Base-by-base conservation (phyloP, 2,888 invertebrate species). In the Actias luna region DNA sequence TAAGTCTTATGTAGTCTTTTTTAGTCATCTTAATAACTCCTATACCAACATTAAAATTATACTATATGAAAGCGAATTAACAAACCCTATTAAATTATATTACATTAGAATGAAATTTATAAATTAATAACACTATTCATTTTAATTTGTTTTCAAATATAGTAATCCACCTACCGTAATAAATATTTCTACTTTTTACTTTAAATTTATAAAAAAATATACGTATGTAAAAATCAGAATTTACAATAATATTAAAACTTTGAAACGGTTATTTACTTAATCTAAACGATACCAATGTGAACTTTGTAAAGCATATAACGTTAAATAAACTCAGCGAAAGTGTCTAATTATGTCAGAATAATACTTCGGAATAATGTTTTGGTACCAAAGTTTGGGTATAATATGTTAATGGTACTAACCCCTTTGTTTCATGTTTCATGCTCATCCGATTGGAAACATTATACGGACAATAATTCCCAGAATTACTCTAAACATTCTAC, bases 321-420 rank as follows among this genome's bases (percentile, higher is more conserved):
- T 59, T 58, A 63, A 71, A 70, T 64, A 70, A 73, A 71, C 70
- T 71, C 59, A 1, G 31, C 42, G 25, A 33, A 35, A 42, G 50
- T 58, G 60, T 63, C 65, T 74, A 68, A 70, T 72, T 70, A 71
- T 55, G 55, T 55, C 29, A 29, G 29, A 29, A 55, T 55, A 74
- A 73, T 69, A 70, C 69, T 68, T 70, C 61, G 62, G 65, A 68
- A 72, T 69, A 72, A 71, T 70, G 71, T 72, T 73, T 69, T 67
- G 69, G 67, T 67, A 68, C 65, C 64, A 65, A 68, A 70, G 67
- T 71, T 70, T 65, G 63, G 59, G 62, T 62, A 61, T 58, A 52
- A 3, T 60, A 69, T 70, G 29, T 55, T 55, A 55, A 55, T 55
- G n/a, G 29, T 29, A 55, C 29, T 55, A 16, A 29, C 55, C 55